A percentile compares a stretch with the other conserved stretches of the same genome.
phyloP scores from a whole-genome alignment of 2,113 vertebrate species.

The Oncorhynchus tshawytscha region DNA sequence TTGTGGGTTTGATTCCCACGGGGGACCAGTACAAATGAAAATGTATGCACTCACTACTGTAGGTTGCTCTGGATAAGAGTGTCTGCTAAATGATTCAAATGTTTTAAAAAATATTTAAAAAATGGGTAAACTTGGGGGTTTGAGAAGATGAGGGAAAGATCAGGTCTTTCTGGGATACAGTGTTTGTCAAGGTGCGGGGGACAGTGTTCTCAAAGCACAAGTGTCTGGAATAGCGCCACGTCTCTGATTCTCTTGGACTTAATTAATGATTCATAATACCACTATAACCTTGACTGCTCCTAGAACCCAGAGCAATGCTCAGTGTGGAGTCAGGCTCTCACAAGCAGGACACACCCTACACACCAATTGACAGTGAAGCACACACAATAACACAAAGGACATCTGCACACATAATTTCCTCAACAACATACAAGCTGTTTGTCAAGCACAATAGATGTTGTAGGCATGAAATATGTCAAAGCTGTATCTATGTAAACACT shows the following conservation, averaged over 20 bases:
- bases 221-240: slow-evolving; percentile 13
- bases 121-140: too few species aligned
- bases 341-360: slow-evolving; percentile 65
- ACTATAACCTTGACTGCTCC: slow-evolving; percentile 58
- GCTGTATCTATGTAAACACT: not conserved
- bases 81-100: too few species aligned
- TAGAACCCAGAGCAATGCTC: slow-evolving; percentile 38
- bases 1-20: too few species aligned
- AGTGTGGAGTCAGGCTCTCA: slow-evolving; percentile 65
- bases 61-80: too few species aligned
- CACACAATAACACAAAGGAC: not conserved
- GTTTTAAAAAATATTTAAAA: too few species aligned
- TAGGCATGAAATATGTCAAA: not conserved
- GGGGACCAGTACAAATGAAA: too few species aligned
- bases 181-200: not conserved
- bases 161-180: too few species aligned
- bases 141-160: too few species aligned
- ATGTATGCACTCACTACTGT: too few species aligned
- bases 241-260: slow-evolving; percentile 28
- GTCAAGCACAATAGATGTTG: slow-evolving; percentile 16
- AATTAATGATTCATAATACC: slow-evolving; percentile 66
- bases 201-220: slow-evolving; percentile 13
- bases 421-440: not conserved
- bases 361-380: slow-evolving; percentile 26
- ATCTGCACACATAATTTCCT: not conserved